phyloP scores from a whole-genome alignment of 2,888 invertebrate genomes.

The Thyatira batis region DNA sequence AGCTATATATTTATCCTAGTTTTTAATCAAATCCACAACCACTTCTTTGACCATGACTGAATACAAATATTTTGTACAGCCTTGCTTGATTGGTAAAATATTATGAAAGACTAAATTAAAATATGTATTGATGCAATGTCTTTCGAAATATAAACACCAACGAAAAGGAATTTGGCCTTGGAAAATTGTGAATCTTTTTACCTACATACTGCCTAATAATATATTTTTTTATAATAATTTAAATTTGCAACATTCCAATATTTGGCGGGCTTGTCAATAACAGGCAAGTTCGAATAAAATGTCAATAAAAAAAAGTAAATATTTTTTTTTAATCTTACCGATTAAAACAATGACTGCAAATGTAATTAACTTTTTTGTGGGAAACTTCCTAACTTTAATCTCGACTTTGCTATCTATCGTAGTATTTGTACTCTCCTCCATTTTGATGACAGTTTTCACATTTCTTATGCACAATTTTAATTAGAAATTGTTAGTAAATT shows the following conservation, averaged over 20 bases:
- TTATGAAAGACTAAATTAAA: neutral
- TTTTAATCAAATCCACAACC: too few relatives aligned
- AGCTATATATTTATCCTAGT: too few relatives aligned
- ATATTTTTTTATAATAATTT: too few relatives aligned
- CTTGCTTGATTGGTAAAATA: neutral
- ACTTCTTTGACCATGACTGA: too few relatives aligned
- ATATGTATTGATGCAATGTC: neutral
- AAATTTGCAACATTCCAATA: too few relatives aligned
- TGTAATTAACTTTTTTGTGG: constrained; percentile 19
- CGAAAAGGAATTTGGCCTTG: neutral
- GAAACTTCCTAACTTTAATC: constrained; percentile 16
- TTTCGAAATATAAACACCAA: neutral
- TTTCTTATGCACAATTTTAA: neutral
- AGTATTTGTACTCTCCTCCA: neutral
- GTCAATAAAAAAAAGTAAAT: constrained; percentile 2
- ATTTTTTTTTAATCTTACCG: constrained; percentile 8
- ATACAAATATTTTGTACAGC: too few relatives aligned
- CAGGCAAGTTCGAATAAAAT: neutral
- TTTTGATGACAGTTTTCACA: neutral
- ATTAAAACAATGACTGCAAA: neutral
- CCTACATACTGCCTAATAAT: too few relatives aligned
- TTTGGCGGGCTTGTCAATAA: too few relatives aligned
- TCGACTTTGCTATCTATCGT: constrained; percentile 5
- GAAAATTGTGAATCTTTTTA: neutral
- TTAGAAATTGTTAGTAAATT: neutral